Percentiles rank a stretch among this genome's conserved stretches.
Conservation (phyloP, 1,140 invertebrate species). For the Popillia japonica region DNA sequence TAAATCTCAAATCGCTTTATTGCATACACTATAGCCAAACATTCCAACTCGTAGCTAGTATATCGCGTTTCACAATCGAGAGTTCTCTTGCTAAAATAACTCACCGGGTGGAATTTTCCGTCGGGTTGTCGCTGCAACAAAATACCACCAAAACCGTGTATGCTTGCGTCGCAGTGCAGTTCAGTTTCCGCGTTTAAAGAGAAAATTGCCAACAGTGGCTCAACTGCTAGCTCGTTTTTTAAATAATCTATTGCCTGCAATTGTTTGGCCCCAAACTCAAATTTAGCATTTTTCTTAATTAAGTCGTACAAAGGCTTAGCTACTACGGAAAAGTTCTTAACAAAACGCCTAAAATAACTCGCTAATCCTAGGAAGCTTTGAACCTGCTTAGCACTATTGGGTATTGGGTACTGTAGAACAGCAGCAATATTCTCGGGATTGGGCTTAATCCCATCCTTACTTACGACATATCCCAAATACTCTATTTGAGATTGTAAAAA, state of each 20-base stretch:
- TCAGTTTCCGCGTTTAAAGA: conserved; percentile 37
- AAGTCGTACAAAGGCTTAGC: conserved; percentile 38
- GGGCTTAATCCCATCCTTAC: conserved; percentile 7
- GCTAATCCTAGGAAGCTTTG: conserved; percentile 36
- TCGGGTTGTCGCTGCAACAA: conserved; percentile 45
- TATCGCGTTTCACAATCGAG: conserved; percentile 40
- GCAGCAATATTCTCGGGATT: conserved; percentile 3
- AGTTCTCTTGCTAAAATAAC: conserved; percentile 48
- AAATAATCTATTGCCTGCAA: background rate
- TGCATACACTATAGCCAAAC: background rate
- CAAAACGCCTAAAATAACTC: conserved; percentile 37
- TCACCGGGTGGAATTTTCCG: conserved; percentile 46
- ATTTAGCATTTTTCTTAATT: background rate
- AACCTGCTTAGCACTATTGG: background rate
- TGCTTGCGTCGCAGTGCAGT: conserved; percentile 40
- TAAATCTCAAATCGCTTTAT: background rate
- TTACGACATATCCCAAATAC: conserved; percentile 37
- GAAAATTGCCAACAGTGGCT: conserved; percentile 40
- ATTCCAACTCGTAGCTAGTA: conserved; percentile 40
- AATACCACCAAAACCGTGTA: conserved; percentile 18
- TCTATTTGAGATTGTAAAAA: conserved; percentile 32
- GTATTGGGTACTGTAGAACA: no score
- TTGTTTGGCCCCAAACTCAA: background rate
- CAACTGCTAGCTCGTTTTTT: background rate
- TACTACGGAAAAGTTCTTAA: background rate